Evolutionary conservation across 2,797 vertebrate genomes (phyloP), one percentile per base, ranked within the genome.

Genomic region (Periparus ater): DNA sequence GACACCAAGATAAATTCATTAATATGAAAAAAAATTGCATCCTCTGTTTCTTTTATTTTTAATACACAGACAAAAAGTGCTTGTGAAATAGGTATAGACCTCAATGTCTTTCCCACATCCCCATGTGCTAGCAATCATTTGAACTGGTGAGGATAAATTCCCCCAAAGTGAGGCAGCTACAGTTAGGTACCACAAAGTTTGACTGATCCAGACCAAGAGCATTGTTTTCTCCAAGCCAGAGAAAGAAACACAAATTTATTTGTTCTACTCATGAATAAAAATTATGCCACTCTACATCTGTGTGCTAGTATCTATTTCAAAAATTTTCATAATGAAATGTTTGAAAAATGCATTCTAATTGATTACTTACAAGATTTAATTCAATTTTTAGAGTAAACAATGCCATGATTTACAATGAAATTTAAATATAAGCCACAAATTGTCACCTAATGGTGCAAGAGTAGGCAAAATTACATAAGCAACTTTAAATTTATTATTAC

Each of bases 401-500:
- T 48, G 19, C 8, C 36, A 89, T 65, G 51, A 96, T 95, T 97
- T 96, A 94, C 22, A 94, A 94, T 57, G 85, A 85, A 92, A 89
- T 27, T 62, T 83, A 93, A 95, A 76, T 42, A 73, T 57, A 83
- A 74, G 54, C 16, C 84, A 90, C 74, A 50, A 94, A 84, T 93
- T 95, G 74, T 80, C 91, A 94, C 81, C 36, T 90, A 88, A 57
- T 76, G 13, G 36, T 78, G 66, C 68, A 92, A 93, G 60, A 83
- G 67, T 87, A 94, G 88, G 78, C 66, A 96, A 71, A 95, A 95
- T 62, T 78, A 85, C 51, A 50, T 17, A 88, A 78, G 73, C 26
- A 61, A 95, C 44, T 88, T 95, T 55, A 95, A 96, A 94, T 91
- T 94, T 96, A 96, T 95, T 92, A 88, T 95, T 95, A 95, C 72